These are phyloP conservation scores for Nomada goodeniana DNA, from an alignment of 2,888 invertebrate species.

Conservation along the genomic window DNA sequence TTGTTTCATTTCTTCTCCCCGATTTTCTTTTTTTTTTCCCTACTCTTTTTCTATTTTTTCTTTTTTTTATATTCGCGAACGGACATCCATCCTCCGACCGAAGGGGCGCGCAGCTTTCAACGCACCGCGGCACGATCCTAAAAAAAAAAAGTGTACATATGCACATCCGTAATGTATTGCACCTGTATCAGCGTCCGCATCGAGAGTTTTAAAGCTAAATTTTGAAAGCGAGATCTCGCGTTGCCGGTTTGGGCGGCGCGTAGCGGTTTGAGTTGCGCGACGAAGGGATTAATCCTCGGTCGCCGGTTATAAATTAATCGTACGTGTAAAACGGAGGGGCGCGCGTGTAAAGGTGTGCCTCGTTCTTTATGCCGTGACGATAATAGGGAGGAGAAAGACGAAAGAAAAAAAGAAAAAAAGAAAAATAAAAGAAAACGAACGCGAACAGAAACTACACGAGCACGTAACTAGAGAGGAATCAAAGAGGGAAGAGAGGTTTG, in stretches of 20 bases:
- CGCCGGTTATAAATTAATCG: conserved; percentile 30
- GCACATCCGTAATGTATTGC: conserved; percentile 73
- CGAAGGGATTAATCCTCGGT: conserved; percentile 3
- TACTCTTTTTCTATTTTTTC: not conserved
- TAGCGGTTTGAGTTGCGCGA: not conserved
- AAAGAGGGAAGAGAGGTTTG: conserved; percentile 40
- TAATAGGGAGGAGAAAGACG: not conserved
- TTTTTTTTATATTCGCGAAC: not conserved
- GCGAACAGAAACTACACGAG: conserved; percentile 27
- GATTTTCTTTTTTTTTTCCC: too few species aligned
- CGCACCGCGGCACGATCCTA: conserved; percentile 69
- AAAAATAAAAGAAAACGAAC: conserved; percentile 44
- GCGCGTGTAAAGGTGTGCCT: not conserved
- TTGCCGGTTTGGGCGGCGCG: not conserved
- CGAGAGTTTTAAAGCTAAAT: conserved; percentile 72
- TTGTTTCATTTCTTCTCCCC: not conserved
- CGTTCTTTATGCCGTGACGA: conserved; percentile 1
- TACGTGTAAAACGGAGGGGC: conserved; percentile 5
- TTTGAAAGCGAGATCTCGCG: conserved; percentile 70
- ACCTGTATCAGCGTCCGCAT: conserved; percentile 72
- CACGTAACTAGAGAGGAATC: conserved; percentile 39
- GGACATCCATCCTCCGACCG: not conserved
- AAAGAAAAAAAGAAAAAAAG: not conserved
- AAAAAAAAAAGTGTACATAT: conserved; percentile 66
- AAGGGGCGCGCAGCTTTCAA: conserved; percentile 55